Base-by-base conservation (phyloP, 2,797 vertebrate genomes). In the Siniperca obscura region DNA sequence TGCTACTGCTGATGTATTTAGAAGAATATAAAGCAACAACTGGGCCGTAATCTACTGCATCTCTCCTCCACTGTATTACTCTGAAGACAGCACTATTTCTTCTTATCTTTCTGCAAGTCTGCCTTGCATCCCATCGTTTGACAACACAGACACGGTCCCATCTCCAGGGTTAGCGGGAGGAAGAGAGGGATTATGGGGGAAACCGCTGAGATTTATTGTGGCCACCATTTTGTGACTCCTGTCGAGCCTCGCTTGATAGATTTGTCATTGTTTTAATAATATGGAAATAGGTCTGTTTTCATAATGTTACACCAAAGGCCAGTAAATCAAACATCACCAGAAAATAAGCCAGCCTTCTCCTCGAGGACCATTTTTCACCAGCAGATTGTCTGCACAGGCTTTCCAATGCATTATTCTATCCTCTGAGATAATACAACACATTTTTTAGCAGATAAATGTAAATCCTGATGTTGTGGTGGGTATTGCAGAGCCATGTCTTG, bases 11-110 rank as follows among this genome's bases (percentile, higher is more conserved):
- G 93, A 94, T 94, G 88, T 92, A 94, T 95, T 95, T 95, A 92
- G 82, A 91, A 89, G 92, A 93, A 95, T 94, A 93, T 93, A 91
- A 94, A 94, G 90, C 90, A 90, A 91, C 86, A 72, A 82, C 89
- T 52, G 83, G 82, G 86, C 86, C 59, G 82, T 95, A 94, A 95
- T 96, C 93, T 93, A 66, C 89, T 61, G 82, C 93, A 93, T 94
- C 93, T 93, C 88, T 87, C 88, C 91, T 81, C 85, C 82, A 78
- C 92, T 94, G 93, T 93, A 94, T 95, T 94, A 90, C 93, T 92
- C 84, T 85, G 85, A 90, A 93, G 93, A 95, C 94, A 90, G 92
- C 91, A 85, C 92, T 93, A 93, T 95, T 96, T 92, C 91, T 91
- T 88, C 91, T 95, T 95, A 95, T 95, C 95, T 91, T 81, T 84